Evolutionary conservation across 2,888 invertebrate species (phyloP).

Genomic region (Resseliella maxima): DNA sequence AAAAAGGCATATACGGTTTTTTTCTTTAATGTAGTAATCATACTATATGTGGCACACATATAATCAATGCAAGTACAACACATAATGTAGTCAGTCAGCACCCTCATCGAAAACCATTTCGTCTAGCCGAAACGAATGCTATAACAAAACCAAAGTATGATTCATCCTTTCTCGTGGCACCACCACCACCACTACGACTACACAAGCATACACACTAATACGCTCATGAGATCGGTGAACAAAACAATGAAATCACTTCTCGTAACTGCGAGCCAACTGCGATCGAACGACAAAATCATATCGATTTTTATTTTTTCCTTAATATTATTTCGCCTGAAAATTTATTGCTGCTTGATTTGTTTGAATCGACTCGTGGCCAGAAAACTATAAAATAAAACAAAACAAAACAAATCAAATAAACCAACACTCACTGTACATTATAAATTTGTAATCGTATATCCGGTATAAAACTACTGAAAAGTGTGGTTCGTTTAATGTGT

Average conservation of each 20-base stretch:
- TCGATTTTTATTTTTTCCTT: background rate
- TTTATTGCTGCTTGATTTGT: background rate
- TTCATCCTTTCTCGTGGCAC: conserved; percentile 17
- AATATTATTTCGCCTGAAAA: background rate
- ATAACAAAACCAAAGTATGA: background rate
- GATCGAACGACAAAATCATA: background rate
- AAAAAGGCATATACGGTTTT: too few species aligned
- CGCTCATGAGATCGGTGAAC: background rate
- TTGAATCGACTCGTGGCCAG: background rate
- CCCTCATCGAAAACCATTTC: background rate
- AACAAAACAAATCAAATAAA: background rate
- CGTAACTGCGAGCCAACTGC: background rate
- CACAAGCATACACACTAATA: background rate
- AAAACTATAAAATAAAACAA: background rate
- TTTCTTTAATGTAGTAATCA: too few species aligned
- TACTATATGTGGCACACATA: background rate
- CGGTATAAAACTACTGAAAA: background rate
- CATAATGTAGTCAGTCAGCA: conserved; percentile 16
- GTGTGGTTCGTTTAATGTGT: too few species aligned
- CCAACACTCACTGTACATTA: background rate
- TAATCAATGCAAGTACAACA: background rate
- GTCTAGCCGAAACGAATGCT: background rate
- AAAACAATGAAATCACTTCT: background rate
- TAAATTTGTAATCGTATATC: background rate
- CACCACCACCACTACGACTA: background rate